These are phyloP conservation scores for Cantharis lateralis DNA, from an alignment of 2,888 invertebrate genomes.

Conservation along the genomic window DNA sequence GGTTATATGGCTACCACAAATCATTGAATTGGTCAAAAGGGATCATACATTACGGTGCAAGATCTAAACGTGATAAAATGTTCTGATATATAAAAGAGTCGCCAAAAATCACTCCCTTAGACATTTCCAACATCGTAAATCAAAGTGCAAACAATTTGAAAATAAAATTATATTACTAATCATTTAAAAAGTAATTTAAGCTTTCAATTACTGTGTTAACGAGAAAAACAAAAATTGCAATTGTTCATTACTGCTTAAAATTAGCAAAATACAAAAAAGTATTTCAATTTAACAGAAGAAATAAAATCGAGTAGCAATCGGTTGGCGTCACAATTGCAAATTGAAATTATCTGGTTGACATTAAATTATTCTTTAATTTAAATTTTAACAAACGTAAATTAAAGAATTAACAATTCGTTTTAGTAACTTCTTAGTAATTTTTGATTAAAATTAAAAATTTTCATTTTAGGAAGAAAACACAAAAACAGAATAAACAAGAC, in stretches of 20 bases:
- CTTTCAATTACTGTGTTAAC: background rate
- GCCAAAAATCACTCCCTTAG: background rate
- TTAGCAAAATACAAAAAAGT: too few species aligned
- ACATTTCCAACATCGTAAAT: background rate
- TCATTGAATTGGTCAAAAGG: background rate
- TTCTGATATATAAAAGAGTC: background rate
- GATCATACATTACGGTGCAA: background rate
- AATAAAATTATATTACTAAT: background rate
- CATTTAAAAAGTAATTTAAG: background rate
- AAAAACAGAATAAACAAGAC: conserved; percentile 13
- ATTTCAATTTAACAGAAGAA: background rate
- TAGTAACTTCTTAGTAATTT: background rate
- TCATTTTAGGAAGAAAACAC: background rate
- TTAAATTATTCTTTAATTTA: background rate
- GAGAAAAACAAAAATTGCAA: too few species aligned
- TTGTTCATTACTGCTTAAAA: background rate
- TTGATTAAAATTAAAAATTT: background rate
- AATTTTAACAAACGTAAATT: background rate
- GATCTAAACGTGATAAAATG: background rate
- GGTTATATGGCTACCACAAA: background rate
- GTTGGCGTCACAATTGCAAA: background rate
- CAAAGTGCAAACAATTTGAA: background rate
- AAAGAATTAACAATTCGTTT: background rate
- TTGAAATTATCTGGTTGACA: background rate
- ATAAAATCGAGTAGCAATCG: background rate